Evolutionary conservation across 2,888 invertebrate genomes (phyloP).

Genomic region (Aricia artaxerxes): DNA sequence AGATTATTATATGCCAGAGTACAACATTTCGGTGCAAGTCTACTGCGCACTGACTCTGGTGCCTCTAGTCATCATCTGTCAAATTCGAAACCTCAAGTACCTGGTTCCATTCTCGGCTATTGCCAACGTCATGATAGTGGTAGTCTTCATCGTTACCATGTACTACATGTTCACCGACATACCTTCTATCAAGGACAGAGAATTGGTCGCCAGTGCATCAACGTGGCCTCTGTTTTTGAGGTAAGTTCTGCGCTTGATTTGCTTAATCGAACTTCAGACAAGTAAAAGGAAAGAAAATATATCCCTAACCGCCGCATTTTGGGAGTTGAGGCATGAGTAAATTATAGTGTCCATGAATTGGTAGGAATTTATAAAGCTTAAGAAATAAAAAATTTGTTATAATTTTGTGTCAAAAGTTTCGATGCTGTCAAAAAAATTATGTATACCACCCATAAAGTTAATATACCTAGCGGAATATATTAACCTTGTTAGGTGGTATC

Average conservation of each 20-base stretch:
- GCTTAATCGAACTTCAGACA: background rate
- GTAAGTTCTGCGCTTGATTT: slow-evolving; percentile 48
- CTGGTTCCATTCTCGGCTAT: slow-evolving; percentile 93
- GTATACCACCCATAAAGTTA: no score
- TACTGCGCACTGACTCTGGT: slow-evolving; percentile 85
- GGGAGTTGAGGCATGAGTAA: no score
- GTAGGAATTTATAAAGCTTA: no score
- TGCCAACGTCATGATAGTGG: slow-evolving; percentile 89
- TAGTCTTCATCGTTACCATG: slow-evolving; percentile 89
- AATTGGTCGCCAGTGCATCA: slow-evolving; percentile 72
- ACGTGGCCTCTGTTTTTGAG: slow-evolving; percentile 92
- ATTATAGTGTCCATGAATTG: no score
- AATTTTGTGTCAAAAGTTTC: no score
- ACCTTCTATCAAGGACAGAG: slow-evolving; percentile 62
- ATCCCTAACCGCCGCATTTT: no score
- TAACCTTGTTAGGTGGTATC: no score
- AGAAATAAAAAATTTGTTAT: no score
- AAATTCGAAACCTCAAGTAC: slow-evolving; percentile 88
- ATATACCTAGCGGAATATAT: no score
- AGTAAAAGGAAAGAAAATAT: no score
- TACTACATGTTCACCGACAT: slow-evolving; percentile 87
- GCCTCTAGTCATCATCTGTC: slow-evolving; percentile 85
- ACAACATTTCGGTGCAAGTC: slow-evolving; percentile 78
- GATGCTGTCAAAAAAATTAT: no score
- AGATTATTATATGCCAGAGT: slow-evolving; percentile 63